phyloP scores from a whole-genome alignment of 2,113 vertebrate genomes.

The Archilochus colubris region DNA sequence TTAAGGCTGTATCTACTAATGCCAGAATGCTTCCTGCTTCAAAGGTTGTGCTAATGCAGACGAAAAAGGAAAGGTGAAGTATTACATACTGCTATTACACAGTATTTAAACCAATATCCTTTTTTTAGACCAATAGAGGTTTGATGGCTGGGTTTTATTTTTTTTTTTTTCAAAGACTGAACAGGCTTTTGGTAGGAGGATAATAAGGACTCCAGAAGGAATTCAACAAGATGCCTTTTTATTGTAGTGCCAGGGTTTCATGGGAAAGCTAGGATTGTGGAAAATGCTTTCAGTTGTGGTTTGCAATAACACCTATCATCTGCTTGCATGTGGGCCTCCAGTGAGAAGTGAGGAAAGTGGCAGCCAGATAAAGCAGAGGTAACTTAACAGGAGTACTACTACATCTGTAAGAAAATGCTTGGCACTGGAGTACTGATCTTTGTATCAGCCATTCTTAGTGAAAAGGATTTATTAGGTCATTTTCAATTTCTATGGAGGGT shows the following conservation, averaged over 20 bases:
- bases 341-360: background rate
- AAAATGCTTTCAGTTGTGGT: background rate
- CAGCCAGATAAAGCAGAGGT: background rate
- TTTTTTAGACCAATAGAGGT: background rate
- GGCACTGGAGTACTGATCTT: background rate
- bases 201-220: conserved; percentile 42
- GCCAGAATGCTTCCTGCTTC: background rate
- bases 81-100: background rate
- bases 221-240: conserved; percentile 18
- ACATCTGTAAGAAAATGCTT: background rate
- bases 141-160: no score
- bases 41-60: background rate
- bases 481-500: background rate
- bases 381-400: background rate
- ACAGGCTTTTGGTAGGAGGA: conserved; percentile 42
- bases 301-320: conserved; percentile 1
- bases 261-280: background rate
- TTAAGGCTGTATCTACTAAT: background rate
- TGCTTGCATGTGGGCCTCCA: background rate
- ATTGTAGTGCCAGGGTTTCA: background rate
- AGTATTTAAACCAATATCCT: conserved; percentile 30
- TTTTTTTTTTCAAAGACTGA: background rate
- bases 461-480: background rate
- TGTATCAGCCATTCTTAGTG: background rate
- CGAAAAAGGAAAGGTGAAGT: conserved; percentile 13